phyloP scores from a whole-genome alignment of 2,888 invertebrate species.

The Drosophila maculinotata region DNA sequence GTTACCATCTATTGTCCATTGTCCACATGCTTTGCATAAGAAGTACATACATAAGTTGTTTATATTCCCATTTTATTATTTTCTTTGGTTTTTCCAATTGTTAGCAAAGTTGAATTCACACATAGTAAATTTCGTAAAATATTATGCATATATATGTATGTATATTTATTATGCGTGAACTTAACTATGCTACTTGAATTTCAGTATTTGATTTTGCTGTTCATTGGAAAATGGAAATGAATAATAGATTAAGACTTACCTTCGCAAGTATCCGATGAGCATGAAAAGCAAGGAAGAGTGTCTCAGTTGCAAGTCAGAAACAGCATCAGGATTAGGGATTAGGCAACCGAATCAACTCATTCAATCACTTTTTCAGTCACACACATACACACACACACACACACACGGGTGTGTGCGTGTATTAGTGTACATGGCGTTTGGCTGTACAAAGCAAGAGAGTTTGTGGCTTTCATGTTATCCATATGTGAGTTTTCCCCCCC shows the following conservation, averaged over 20 bases:
- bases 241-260: too few species aligned
- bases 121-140: too few species aligned
- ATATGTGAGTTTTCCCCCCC: slow-evolving; percentile 24
- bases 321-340: slow-evolving; percentile 3
- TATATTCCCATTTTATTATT: too few species aligned
- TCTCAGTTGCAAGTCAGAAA: slow-evolving; percentile 46
- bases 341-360: neutral
- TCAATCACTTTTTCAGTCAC: neutral
- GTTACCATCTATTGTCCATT: slow-evolving; percentile 28
- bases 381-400: slow-evolving; percentile 8
- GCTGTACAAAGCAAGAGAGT: slow-evolving; percentile 14
- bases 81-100: too few species aligned
- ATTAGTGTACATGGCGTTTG: slow-evolving; percentile 1
- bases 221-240: neutral
- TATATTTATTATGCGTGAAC: neutral
- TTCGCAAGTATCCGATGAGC: too few species aligned
- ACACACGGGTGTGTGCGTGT: slow-evolving; percentile 18
- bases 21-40: slow-evolving; percentile 36
- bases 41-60: slow-evolving; percentile 10
- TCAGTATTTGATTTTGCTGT: slow-evolving; percentile 3
- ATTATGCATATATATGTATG: too few species aligned
- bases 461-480: slow-evolving; percentile 23
- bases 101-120: slow-evolving; percentile 7
- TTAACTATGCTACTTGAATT: neutral
- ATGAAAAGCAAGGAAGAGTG: slow-evolving; percentile 69